These are phyloP conservation scores for Engraulis encrasicolus DNA, from an alignment of 2,113 vertebrate genomes.

Conservation along the genomic window DNA sequence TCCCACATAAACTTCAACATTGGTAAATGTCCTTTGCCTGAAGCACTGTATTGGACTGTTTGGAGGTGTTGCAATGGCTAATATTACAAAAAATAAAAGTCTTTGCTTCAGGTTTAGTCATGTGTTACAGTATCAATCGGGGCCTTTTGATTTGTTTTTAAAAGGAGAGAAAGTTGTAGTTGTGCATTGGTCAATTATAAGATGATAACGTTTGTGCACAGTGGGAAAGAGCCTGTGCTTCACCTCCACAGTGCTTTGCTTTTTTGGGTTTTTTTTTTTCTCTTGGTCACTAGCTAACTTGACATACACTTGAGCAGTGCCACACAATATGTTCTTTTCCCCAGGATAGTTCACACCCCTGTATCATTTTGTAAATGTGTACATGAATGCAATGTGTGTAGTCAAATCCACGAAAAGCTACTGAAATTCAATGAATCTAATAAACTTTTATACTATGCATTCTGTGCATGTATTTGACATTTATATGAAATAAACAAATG, in stretches of 20 bases:
- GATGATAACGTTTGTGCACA: background rate
- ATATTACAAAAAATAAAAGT: background rate
- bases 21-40: background rate
- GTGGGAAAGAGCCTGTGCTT: background rate
- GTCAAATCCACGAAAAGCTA: slow-evolving; percentile 21
- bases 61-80: slow-evolving; percentile 15
- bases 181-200: background rate
- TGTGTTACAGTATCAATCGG: background rate
- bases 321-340: background rate
- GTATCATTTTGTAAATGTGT: slow-evolving; percentile 25
- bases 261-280: no score
- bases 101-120: background rate
- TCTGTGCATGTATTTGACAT: background rate
- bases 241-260: no score
- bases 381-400: slow-evolving; percentile 16
- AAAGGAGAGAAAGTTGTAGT: background rate
- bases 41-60: slow-evolving; percentile 4
- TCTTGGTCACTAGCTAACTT: background rate
- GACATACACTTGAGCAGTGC: background rate
- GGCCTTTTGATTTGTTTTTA: background rate
- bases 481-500: background rate
- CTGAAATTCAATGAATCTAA: slow-evolving; percentile 28
- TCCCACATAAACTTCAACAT: background rate
- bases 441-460: slow-evolving; percentile 19
- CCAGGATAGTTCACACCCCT: background rate